Base-by-base conservation (phyloP, 2,113 vertebrate genomes). In the Rhynchomys soricoides region DNA sequence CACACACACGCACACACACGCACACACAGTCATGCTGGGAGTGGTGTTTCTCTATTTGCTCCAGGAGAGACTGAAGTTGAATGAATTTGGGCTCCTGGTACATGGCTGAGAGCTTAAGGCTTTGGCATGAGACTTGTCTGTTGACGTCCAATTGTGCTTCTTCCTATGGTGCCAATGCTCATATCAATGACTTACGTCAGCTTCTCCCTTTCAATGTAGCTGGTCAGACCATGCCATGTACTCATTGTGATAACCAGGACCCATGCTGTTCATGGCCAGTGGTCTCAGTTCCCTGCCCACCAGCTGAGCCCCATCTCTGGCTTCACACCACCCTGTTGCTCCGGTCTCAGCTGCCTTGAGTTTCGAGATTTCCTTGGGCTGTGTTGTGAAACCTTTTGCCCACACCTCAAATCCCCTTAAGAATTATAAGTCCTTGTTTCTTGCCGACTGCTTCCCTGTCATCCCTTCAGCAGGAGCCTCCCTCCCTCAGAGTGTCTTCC, bases 211-310 rank as follows among this genome's bases (percentile, higher is more conserved):
- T 34, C n/a, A 29, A 7, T 48, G 11, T 7, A n/a, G 19, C 13
- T 34, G 43, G 7, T 24, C 26, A 66, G 34, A 62, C 40, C n/a
- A 19, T 8, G 3, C 37, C 70, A n/a, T 43, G 13, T 1, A 55
- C 43, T 71, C 52, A 19, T 19, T 43, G 21, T 48, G 3, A 16
- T 19, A 15, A 5, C 40, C 12, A 4, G 0, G 1, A 55, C 31
- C 59, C 1, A 7, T 5, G 7, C 19, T 79, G 34, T n/a, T 45
- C 43, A 7, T 17, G 71, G 22, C 40, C 22, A 43, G 40, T 4
- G n/a, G 7, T 0, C 0, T 3, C 26, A 13, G 45, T 34, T 19
- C 15, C 4, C 9, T 5, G 4, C 22, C 68, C 37, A 17, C 17
- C 73, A n/a, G 2, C 40, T 40, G 78, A 52, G 7, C 3, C 0